phyloP scores from a whole-genome alignment of 2,797 vertebrate species.

The Anabacerthia variegaticeps region DNA sequence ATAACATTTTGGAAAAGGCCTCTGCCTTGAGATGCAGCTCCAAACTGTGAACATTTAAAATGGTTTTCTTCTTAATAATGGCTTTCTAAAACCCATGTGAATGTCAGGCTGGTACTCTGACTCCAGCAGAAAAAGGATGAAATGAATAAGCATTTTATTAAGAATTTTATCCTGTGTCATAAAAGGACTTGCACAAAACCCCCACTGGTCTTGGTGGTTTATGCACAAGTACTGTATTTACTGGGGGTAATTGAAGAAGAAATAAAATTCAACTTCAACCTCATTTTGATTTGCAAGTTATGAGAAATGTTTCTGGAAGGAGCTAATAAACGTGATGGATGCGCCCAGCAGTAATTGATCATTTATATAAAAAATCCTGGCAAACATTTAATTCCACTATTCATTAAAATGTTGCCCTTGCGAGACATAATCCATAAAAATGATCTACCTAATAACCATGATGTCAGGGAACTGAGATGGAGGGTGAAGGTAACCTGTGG shows the following conservation, averaged over 20 bases:
- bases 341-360: neutral
- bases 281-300: constrained; percentile 17
- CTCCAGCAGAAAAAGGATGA: neutral
- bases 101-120: neutral
- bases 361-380: constrained; percentile 28
- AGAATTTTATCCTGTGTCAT: neutral
- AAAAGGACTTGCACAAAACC: neutral
- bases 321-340: constrained; percentile 38
- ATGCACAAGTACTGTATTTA: neutral
- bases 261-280: neutral
- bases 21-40: neutral
- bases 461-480: neutral
- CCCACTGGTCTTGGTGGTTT: neutral
- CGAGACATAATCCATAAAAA: constrained; percentile 39
- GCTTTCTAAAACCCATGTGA: neutral
- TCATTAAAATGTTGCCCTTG: constrained; percentile 54
- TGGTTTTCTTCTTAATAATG: neutral
- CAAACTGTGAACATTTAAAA: neutral
- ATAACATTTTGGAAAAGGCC: neutral
- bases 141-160: neutral
- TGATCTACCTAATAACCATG: constrained; percentile 21
- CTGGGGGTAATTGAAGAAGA: neutral
- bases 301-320: constrained; percentile 24
- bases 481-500: neutral
- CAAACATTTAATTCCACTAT: constrained; percentile 52